phyloP scores from a whole-genome alignment of 1,140 invertebrate species.

The Drosophila nigromelanica region DNA sequence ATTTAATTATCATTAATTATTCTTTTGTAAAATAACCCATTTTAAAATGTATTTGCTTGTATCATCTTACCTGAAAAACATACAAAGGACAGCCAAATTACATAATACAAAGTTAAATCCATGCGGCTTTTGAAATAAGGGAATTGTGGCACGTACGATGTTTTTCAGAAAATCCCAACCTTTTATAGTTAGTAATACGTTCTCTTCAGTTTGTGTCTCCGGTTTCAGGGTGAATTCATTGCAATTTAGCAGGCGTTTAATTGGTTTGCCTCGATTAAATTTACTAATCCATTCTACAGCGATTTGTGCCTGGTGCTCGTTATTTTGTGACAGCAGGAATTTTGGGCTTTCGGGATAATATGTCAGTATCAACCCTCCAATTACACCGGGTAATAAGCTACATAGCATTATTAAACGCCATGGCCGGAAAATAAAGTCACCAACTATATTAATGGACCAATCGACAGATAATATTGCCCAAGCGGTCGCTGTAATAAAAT shows the following conservation, averaged over 20 bases:
- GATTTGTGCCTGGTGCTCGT: constrained; percentile 84
- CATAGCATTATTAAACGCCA: constrained; percentile 88
- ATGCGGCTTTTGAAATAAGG: constrained; percentile 80
- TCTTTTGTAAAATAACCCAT: no score
- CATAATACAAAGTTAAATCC: constrained; percentile 73
- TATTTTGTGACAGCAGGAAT: constrained; percentile 85
- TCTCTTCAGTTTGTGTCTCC: constrained; percentile 55
- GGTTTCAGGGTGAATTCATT: constrained; percentile 54
- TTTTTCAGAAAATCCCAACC: constrained; percentile 66
- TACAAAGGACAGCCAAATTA: constrained; percentile 70
- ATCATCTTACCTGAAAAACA: constrained; percentile 76
- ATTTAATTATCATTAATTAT: no score
- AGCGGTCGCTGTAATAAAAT: constrained; percentile 42
- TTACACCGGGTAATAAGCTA: constrained; percentile 84
- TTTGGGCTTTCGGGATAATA: constrained; percentile 88
- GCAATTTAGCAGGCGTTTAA: constrained; percentile 47
- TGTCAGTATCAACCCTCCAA: constrained; percentile 85
- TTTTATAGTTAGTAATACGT: constrained; percentile 34
- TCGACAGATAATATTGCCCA: constrained; percentile 66
- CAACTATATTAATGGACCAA: constrained; percentile 57
- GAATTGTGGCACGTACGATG: constrained; percentile 72
- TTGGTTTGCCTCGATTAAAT: constrained; percentile 84
- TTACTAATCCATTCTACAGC: constrained; percentile 85
- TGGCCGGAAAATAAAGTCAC: constrained; percentile 82
- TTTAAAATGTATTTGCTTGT: no score